Evolutionary conservation across 2,888 invertebrate species (phyloP).

Genomic region (Drosophila leonis): DNA sequence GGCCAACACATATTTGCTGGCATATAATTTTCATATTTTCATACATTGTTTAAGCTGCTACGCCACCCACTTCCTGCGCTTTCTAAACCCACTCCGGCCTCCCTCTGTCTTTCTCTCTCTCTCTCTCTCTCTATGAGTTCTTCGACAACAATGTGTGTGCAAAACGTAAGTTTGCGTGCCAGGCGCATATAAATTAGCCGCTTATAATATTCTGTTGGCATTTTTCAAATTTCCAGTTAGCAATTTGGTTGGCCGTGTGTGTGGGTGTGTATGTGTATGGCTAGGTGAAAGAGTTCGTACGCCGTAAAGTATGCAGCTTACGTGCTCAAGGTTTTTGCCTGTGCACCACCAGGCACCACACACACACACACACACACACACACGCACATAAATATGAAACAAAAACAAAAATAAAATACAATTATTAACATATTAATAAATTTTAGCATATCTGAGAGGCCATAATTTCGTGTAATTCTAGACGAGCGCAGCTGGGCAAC

Average conservation of each 20-base stretch:
- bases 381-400: constrained; percentile 32
- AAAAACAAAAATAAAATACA: constrained; percentile 64
- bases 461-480: constrained; percentile 80
- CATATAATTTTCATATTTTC: constrained; percentile 79
- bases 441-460: constrained; percentile 79
- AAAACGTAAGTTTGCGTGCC: constrained; percentile 82
- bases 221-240: constrained; percentile 80
- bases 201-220: constrained; percentile 80
- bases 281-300: constrained; percentile 77
- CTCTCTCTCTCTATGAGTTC: constrained; percentile 2
- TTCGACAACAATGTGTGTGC: constrained; percentile 71
- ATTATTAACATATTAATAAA: constrained; percentile 84
- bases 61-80: constrained; percentile 49
- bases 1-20: constrained; percentile 73
- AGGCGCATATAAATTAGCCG: constrained; percentile 75
- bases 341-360: constrained; percentile 47
- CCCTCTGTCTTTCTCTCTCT: neutral
- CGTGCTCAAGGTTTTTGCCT: constrained; percentile 72
- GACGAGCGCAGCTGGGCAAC: constrained; percentile 70
- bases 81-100: neutral
- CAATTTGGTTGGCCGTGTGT: constrained; percentile 59
- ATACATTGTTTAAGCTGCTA: constrained; percentile 74
- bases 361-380: constrained; percentile 19
- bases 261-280: constrained; percentile 21
- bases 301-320: constrained; percentile 76